phyloP scores from a whole-genome alignment of 2,797 vertebrate species.

The Caiman crocodilus region DNA sequence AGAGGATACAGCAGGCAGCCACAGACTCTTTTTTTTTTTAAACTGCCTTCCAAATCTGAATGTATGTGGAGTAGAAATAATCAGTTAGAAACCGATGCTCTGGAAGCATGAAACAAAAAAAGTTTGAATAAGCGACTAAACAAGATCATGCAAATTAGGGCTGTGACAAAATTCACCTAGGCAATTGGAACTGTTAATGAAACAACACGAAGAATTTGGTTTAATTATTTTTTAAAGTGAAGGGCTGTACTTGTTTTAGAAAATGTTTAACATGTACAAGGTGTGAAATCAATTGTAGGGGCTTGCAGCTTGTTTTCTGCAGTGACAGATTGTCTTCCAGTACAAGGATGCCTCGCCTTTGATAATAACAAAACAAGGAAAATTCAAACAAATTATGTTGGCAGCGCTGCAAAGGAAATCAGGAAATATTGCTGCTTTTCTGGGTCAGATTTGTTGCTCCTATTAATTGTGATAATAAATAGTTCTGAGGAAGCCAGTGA shows the following conservation, averaged over 20 bases:
- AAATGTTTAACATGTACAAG: conserved; percentile 50
- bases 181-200: conserved; percentile 49
- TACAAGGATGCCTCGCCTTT: conserved; percentile 4
- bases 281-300: conserved; percentile 28
- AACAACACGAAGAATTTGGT: conserved; percentile 26
- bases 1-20: fast-evolving
- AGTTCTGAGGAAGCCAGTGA: background rate
- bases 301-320: background rate
- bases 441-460: background rate
- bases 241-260: conserved; percentile 47
- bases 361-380: conserved; percentile 13
- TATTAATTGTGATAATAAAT: fast-evolving
- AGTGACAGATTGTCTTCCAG: background rate
- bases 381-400: background rate
- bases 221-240: conserved; percentile 58
- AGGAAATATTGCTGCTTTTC: background rate
- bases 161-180: conserved; percentile 43
- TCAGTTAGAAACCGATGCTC: background rate
- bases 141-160: conserved; percentile 13
- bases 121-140: conserved; percentile 31
- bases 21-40: background rate
- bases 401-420: background rate
- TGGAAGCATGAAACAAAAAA: conserved; percentile 35
- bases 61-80: background rate
- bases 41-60: conserved; percentile 1